These are phyloP conservation scores for Alligator sinensis DNA, from an alignment of 2,113 vertebrate species.

Conservation along the genomic window DNA sequence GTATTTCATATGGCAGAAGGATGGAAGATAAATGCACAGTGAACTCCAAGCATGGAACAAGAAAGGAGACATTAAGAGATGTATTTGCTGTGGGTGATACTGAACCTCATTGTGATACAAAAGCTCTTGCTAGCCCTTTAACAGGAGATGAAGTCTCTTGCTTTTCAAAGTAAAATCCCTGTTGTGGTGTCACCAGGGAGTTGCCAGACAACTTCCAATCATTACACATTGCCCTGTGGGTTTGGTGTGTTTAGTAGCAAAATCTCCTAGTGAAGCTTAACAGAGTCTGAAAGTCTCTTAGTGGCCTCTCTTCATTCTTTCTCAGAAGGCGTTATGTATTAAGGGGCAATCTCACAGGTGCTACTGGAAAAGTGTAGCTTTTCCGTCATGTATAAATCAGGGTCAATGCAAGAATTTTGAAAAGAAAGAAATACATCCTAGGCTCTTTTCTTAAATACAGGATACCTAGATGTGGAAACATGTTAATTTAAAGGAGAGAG, in stretches of 20 bases:
- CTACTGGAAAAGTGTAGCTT: neutral
- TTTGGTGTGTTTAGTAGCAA: neutral
- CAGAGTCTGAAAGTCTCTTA: conserved; percentile 8
- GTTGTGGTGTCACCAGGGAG: conserved; percentile 16
- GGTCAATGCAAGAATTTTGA: neutral
- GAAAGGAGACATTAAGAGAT: conserved; percentile 26
- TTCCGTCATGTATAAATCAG: neutral
- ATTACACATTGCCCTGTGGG: conserved; percentile 7
- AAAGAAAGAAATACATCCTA: neutral
- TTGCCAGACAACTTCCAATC: conserved; percentile 25
- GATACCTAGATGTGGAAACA: conserved; percentile 13
- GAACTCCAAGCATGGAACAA: neutral
- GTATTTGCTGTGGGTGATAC: conserved; percentile 31
- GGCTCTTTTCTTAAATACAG: neutral
- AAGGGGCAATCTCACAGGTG: neutral
- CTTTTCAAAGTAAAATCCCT: conserved; percentile 56
- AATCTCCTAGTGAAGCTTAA: conserved; percentile 11
- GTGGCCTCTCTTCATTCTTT: neutral
- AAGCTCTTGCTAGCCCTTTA: neutral
- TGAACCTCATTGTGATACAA: neutral
- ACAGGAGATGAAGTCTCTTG: conserved; percentile 22
- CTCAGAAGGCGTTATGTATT: neutral
- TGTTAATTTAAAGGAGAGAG: neutral
- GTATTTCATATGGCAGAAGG: conserved; percentile 5
- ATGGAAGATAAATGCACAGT: conserved; percentile 13